A percentile compares a stretch with the other conserved stretches of the same genome.
Conservation (phyloP, 2,888 invertebrate species). For the Megamerina dolium region DNA sequence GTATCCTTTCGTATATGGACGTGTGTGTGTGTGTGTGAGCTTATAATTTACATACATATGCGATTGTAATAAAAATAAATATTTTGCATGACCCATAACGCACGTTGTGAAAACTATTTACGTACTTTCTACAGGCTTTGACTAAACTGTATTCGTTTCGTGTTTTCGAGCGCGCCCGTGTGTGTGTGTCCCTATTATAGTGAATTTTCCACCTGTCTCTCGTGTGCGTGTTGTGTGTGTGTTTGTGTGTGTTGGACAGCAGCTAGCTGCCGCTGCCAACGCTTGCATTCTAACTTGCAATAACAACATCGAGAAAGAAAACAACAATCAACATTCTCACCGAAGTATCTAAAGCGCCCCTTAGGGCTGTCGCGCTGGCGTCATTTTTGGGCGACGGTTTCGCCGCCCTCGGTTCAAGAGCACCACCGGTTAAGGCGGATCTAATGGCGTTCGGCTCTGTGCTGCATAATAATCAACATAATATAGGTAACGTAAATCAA, state of each 20-base stretch:
- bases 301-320: conserved; percentile 1
- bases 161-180: too few species aligned
- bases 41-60: too few species aligned
- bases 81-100: too few species aligned
- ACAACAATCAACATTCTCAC: conserved; percentile 48
- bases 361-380: conserved; percentile 52
- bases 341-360: conserved; percentile 51
- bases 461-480: conserved; percentile 50
- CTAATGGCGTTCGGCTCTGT: conserved; percentile 51
- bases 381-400: conserved; percentile 52
- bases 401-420: conserved; percentile 50
- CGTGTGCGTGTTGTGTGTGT: neutral
- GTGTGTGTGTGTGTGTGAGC: conserved; percentile 10
- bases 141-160: too few species aligned
- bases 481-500: conserved; percentile 51
- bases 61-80: too few species aligned
- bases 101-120: too few species aligned
- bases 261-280: neutral
- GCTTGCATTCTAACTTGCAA: neutral
- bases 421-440: conserved; percentile 50
- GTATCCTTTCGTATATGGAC: neutral
- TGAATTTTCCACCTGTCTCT: too few species aligned
- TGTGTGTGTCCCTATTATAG: too few species aligned
- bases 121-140: too few species aligned
- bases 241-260: neutral